These are phyloP conservation scores for Synergus gifuensis DNA, from an alignment of 2,888 invertebrate genomes.

Conservation along the genomic window DNA sequence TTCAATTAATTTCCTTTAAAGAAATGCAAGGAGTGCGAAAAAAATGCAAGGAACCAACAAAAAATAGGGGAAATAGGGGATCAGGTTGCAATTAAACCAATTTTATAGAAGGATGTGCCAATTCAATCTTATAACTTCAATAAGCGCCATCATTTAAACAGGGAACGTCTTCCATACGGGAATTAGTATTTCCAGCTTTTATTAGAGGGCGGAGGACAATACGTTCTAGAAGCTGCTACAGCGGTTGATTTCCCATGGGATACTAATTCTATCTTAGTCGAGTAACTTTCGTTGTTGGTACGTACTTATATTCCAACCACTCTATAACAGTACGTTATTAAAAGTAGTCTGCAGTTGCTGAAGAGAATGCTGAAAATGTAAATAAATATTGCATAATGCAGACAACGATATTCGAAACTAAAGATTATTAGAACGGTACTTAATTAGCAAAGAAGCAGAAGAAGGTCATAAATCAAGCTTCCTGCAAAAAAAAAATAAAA, in stretches of 20 bases:
- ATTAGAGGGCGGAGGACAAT: conserved; percentile 70
- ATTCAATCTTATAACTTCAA: conserved; percentile 28
- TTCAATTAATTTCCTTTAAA: no score
- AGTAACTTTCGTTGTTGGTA: conserved; percentile 66
- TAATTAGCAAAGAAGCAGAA: background rate
- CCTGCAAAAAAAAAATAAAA: background rate
- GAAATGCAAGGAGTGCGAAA: no score
- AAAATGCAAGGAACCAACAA: no score
- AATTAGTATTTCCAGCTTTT: conserved; percentile 73
- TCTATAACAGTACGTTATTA: conserved; percentile 42
- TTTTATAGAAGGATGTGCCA: conserved; percentile 9
- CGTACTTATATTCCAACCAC: conserved; percentile 57
- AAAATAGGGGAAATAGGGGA: background rate
- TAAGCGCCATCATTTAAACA: conserved; percentile 41
- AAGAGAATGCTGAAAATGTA: background rate
- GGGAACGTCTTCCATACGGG: conserved; percentile 58
- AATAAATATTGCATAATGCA: conserved; percentile 21
- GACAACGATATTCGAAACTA: background rate
- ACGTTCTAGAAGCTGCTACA: conserved; percentile 63
- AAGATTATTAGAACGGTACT: background rate
- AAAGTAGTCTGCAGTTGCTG: conserved; percentile 5
- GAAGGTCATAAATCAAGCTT: background rate
- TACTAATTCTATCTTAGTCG: conserved; percentile 70
- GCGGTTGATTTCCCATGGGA: conserved; percentile 74
- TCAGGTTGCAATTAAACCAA: background rate